These are phyloP conservation scores for Coendou prehensilis DNA, from an alignment of 2,797 vertebrate species.

Conservation along the genomic window DNA sequence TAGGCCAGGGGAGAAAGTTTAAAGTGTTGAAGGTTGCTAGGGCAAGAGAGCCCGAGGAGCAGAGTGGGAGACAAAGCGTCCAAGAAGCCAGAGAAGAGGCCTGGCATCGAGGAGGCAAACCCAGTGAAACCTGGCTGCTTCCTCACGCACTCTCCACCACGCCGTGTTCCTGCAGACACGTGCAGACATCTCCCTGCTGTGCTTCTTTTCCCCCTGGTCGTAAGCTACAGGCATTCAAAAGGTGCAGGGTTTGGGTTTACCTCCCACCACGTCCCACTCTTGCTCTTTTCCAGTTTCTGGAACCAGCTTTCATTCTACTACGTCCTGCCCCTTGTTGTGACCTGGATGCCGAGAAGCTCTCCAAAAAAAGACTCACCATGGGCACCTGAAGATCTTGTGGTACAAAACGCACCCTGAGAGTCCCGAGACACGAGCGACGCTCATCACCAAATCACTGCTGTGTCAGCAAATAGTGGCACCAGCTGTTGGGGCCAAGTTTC, in stretches of 20 bases:
- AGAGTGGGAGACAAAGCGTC: accelerated
- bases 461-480: neutral
- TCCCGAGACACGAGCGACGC: accelerated
- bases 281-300: neutral
- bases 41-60: neutral
- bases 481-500: neutral
- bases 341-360: no score
- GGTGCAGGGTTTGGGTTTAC: no score
- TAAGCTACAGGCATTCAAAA: accelerated
- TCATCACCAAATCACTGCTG: accelerated
- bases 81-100: no score
- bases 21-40: no score
- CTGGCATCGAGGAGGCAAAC: accelerated
- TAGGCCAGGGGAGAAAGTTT: neutral
- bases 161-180: accelerated
- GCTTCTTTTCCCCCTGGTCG: neutral
- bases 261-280: accelerated
- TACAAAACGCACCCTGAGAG: neutral
- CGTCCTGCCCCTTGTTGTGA: neutral
- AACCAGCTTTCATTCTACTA: neutral
- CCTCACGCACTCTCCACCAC: no score
- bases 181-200: accelerated
- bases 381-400: neutral
- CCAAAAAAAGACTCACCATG: neutral
- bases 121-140: accelerated